Evolutionary conservation across 2,888 invertebrate species (phyloP), one percentile per base, ranked within the genome.

Genomic region (Mythimna pallens): DNA sequence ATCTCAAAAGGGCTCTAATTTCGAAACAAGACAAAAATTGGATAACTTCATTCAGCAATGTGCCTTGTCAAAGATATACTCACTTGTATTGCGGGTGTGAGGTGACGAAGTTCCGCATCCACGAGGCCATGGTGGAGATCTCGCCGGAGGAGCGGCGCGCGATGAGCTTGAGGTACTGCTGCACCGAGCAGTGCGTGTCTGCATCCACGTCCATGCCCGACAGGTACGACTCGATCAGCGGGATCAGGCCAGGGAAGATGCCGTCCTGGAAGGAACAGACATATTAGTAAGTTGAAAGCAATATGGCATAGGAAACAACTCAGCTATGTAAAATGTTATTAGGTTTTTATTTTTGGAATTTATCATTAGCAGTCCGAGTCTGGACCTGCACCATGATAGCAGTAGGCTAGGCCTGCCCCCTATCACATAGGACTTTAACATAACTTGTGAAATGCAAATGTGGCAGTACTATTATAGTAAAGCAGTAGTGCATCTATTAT

Each of bases 131-230:
- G 68, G 99, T 99, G 90, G 97, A 96, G 70, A 99, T 97, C 92
- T 99, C 98, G 43, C 99, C 99, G 86, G 98, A 97, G 9, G 99
- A 98, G 88, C 98, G 97, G 73, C 97, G 97, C 92, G 98, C 98
- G 91, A 99, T 99, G 79, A 99, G 97, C 90, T 98, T 98, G 81
- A 99, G 97, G 96, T 99, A 99, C 95, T 99, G 99, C 93, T 98
- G 98, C 89, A 99, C 98, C 12, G 99, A 99, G 95, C 99, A 99
- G 93, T 99, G 98, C 57, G 99, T 99, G 94, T 99, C 99, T 3
- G 99, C 99, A 95, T 99, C 99, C 65, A 99, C 98, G 93, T 99
- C 99, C 97, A 99, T 99, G 76, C 98, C 98, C 83, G 98, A 98
- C 87, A 99, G 96, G 95, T 99, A 99, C 88, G 98, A 98, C 92